phyloP scores from a whole-genome alignment of 2,113 vertebrate genomes.

The Malurus melanocephalus region DNA sequence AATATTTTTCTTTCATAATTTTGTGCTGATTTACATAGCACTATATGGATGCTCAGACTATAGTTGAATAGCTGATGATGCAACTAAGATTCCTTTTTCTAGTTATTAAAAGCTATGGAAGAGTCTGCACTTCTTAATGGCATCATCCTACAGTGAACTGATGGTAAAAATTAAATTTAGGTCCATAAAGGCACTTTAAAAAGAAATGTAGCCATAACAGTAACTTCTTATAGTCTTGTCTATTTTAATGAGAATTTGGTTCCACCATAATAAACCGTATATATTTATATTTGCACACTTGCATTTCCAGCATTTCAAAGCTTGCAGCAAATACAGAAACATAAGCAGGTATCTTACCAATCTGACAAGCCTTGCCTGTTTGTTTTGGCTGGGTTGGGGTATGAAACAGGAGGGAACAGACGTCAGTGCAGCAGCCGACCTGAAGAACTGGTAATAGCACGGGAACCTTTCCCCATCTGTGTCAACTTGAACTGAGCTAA shows the following conservation, averaged over 20 bases:
- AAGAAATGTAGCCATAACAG: not conserved
- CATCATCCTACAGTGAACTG: not conserved
- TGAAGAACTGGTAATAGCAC: not conserved
- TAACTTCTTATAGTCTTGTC: not conserved
- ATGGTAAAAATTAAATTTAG: not conserved
- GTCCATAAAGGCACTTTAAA: not conserved
- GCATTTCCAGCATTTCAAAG: not conserved
- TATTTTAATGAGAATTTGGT: not conserved
- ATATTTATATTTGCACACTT: not conserved
- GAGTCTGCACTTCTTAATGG: not conserved
- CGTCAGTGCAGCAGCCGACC: not conserved
- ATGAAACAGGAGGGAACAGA: not conserved
- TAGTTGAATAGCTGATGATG: not conserved
- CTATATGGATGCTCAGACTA: not conserved
- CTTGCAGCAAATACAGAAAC: not conserved
- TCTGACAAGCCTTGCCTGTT: not conserved
- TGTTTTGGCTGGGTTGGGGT: not conserved
- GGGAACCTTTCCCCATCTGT: not conserved
- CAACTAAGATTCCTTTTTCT: not conserved
- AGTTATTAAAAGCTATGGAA: not conserved
- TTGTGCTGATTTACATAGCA: not conserved
- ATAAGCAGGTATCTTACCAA: not conserved
- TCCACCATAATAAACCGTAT: not conserved
- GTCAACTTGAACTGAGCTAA: not conserved
- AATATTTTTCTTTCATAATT: not conserved